Base-by-base conservation (phyloP, 1,140 invertebrate species). In the Dreissena polymorpha region DNA sequence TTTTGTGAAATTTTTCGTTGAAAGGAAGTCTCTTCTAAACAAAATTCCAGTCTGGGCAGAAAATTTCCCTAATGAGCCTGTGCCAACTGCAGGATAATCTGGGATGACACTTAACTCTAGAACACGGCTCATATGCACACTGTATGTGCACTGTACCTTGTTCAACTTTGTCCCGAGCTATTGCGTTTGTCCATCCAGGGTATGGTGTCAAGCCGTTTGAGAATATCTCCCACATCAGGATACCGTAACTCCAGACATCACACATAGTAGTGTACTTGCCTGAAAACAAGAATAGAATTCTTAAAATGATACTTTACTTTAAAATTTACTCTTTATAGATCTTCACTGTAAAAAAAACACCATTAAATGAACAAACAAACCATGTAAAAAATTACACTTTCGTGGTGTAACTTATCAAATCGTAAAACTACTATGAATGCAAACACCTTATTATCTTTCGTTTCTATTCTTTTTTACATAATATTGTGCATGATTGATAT, bases 171-270 rank as follows among this genome's bases (percentile, higher is more conserved):
- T 98, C 97, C 86, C 97, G 94, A 8, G 92, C 89, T 77, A 91
- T 88, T 2, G 88, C 81, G 80, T 93, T 93, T 0, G 88, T 90
- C 89, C 98, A 95, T n/a, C 98, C 98, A 60, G 95, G 96, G 90
- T 99, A 99, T 0, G 98, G 98, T 78, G 97, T 98, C 84, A 96
- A 96, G 13, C 98, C 98, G 91, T 96, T 95, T 0, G 97, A 97
- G 93, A 99, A 99, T 90, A 99, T 97, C 94, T 99, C 98, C 98
- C 98, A 99, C 94, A 97, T 96, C 55, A 99, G 93, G 83, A 99
- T 96, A 23, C 98, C 98, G 93, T 97, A 99, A 90, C 97, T 98
- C 98, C 98, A 99, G 21, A 99, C 97, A 93, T 99, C 98, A 93
- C 97, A 99, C 2, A 99, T 93, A 0, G 97, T 97, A 18, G 98